These are phyloP conservation scores for Sparus aurata DNA, from an alignment of 2,797 vertebrate genomes.

Conservation along the genomic window DNA sequence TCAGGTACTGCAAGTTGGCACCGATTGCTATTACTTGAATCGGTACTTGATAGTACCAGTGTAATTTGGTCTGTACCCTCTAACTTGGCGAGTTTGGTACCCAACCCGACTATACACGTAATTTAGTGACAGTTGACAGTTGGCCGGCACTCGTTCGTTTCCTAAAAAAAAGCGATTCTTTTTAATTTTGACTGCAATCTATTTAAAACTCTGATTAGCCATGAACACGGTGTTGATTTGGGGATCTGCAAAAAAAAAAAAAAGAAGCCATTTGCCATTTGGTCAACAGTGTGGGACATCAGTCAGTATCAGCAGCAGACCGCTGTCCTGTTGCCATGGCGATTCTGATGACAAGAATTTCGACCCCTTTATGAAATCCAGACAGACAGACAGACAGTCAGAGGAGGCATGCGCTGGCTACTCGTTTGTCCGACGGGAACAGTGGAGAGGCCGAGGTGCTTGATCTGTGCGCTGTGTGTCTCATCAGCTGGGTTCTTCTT, in stretches of 20 bases:
- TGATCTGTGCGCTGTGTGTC: not conserved
- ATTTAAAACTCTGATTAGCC: not conserved
- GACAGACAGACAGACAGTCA: not conserved
- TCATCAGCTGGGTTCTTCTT: not conserved
- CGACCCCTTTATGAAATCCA: not conserved
- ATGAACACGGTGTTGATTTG: not conserved
- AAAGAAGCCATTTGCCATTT: not conserved
- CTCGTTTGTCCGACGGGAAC: not conserved
- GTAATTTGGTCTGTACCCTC: no score
- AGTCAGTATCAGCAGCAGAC: constrained; percentile 5
- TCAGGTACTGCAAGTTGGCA: not conserved
- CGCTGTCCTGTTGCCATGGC: constrained; percentile 38
- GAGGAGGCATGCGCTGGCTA: not conserved
- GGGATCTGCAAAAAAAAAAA: not conserved
- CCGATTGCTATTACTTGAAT: not conserved
- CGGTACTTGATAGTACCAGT: not conserved
- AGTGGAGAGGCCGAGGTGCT: not conserved
- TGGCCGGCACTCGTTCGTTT: not conserved
- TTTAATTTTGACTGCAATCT: not conserved
- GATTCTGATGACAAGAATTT: constrained; percentile 16
- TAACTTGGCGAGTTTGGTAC: no score
- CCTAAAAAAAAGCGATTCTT: not conserved
- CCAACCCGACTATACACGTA: no score
- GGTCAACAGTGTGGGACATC: constrained; percentile 12
- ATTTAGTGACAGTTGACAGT: not conserved